Percentiles rank a stretch among this genome's conserved stretches.
phyloP scores from a whole-genome alignment of 2,888 invertebrate genomes.

The Auanema sp. region DNA sequence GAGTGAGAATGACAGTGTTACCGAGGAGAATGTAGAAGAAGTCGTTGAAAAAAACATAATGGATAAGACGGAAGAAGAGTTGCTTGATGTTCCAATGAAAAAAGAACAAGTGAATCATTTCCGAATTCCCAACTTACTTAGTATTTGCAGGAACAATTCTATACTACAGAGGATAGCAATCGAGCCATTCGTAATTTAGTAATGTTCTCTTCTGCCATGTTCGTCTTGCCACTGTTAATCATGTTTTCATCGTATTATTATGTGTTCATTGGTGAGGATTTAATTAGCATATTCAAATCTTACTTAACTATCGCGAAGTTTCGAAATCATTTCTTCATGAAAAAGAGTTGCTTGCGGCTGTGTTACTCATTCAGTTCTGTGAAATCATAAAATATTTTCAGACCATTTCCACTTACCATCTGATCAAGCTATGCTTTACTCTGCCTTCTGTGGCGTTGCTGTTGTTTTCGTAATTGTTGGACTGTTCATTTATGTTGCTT shows the following conservation, averaged over 20 bases:
- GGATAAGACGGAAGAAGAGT: slow-evolving; percentile 25
- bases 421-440: slow-evolving; percentile 49
- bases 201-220: slow-evolving; percentile 51
- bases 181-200: slow-evolving; percentile 45
- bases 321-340: background rate
- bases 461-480: slow-evolving; percentile 44
- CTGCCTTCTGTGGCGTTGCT: slow-evolving; percentile 43
- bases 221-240: slow-evolving; percentile 46
- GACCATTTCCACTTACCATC: slow-evolving; percentile 45
- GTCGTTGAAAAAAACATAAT: slow-evolving; percentile 16
- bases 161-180: slow-evolving; percentile 27
- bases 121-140: background rate
- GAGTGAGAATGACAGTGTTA: background rate
- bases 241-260: slow-evolving; percentile 54
- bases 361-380: background rate
- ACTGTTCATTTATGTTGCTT: slow-evolving; percentile 50
- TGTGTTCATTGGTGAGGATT: slow-evolving; percentile 48
- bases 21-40: background rate
- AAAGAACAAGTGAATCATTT: slow-evolving; percentile 22
- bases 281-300: slow-evolving; percentile 1
- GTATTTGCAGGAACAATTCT: slow-evolving; percentile 34
- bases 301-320: background rate
- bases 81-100: slow-evolving; percentile 28
- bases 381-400: slow-evolving; percentile 22
- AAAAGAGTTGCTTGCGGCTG: background rate